Evolutionary conservation across 2,797 vertebrate genomes (phyloP), one percentile per base, ranked within the genome.

Genomic region (Pseudochromis fuscus): DNA sequence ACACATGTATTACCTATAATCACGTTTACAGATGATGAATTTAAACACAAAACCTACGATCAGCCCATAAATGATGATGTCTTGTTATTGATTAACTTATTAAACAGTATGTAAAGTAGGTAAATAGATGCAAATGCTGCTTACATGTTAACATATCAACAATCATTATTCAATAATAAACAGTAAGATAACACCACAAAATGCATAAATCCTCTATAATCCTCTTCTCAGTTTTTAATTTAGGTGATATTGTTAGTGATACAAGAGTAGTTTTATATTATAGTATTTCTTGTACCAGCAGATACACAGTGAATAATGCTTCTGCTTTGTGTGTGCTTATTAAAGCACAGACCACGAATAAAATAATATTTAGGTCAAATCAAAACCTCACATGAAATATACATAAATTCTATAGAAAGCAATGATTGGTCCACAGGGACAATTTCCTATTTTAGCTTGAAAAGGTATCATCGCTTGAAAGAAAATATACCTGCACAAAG

Each of bases 371-470:
- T 64, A 56, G 38, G 71, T 49, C 46, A 71, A 59, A 55, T 35
- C 18, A 61, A 52, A 74, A 31, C 12, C 9, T 61, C 10, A 12
- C 10, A 16, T 4, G 50, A 4, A 12, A 33, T 24, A 38, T 25
- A 49, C 6, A 13, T 7, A 27, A 35, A n/a, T 51, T 65, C 18
- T 59, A 13, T 9, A 2, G 44, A 30, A 42, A 45, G 25, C 23
- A 44, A 25, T 65, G 28, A 24, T 1, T 25, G 28, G 7, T 61
- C 62, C 21, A 10, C 6, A 13, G 23, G 18, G 49, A 69, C 12
- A n/a, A 5, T 4, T 62, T 55, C 40, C 28, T 46, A n/a, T 79
- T 80, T 67, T 38, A 49, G 10, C 9, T 50, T 24, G 24, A 23
- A 10, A 37, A 27, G 7, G 2, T 16, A 16, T 57, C 13, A 7